These are phyloP conservation scores for Meloe dianella DNA, from an alignment of 2,888 invertebrate species.

Conservation along the genomic window DNA sequence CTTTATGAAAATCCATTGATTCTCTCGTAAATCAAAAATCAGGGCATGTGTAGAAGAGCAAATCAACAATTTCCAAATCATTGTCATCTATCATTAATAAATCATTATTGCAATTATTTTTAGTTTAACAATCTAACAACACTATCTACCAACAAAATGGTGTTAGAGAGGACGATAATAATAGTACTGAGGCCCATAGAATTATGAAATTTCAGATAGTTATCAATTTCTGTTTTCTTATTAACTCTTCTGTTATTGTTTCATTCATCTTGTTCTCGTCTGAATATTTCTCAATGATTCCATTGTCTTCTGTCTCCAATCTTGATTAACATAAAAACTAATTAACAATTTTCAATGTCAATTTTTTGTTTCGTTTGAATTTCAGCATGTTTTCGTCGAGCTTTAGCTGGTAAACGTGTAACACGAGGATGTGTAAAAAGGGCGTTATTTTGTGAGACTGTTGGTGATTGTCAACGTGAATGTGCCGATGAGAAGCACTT, in stretches of 20 bases:
- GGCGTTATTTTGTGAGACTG: constrained; percentile 72
- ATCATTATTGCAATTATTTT: too few species aligned
- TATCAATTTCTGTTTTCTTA: constrained; percentile 34
- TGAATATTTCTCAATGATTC: constrained; percentile 27
- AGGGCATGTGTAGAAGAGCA: constrained; percentile 17
- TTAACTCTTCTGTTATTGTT: constrained; percentile 1
- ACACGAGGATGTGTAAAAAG: constrained; percentile 72
- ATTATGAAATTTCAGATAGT: constrained; percentile 21
- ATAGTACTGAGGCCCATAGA: neutral
- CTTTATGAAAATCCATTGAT: constrained; percentile 3
- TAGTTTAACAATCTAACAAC: constrained; percentile 11
- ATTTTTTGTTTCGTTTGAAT: constrained; percentile 5
- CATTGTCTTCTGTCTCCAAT: constrained; percentile 25
- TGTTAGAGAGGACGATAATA: neutral
- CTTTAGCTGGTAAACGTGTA: constrained; percentile 75
- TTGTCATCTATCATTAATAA: too few species aligned
- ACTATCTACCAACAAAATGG: neutral
- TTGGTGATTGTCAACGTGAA: constrained; percentile 78
- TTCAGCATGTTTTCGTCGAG: constrained; percentile 79
- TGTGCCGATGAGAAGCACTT: constrained; percentile 78
- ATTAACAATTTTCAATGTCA: constrained; percentile 11
- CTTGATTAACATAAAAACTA: constrained; percentile 16
- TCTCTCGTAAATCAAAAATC: constrained; percentile 5
- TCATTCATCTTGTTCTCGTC: neutral
- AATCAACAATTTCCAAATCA: neutral